Evolutionary conservation across 2,113 vertebrate genomes (phyloP).

Genomic region (Tamias sibiricus): DNA sequence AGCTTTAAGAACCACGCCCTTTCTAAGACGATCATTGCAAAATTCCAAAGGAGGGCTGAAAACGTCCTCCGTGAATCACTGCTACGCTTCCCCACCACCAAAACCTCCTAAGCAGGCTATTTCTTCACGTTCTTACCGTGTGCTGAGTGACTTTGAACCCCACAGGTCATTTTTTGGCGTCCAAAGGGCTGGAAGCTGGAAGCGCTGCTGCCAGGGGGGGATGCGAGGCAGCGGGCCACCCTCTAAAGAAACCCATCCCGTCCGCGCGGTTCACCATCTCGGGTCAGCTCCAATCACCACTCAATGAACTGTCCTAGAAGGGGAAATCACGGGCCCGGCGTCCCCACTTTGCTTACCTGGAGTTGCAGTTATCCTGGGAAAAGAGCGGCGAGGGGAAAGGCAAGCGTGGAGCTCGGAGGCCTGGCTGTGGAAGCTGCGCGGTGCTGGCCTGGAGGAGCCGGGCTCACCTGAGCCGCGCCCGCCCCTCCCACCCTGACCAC

Average conservation of each 20-base stretch:
- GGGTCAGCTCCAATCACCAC: neutral
- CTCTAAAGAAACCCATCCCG: neutral
- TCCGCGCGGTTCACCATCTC: neutral
- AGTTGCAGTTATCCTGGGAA: constrained; percentile 63
- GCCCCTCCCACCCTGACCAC: constrained; percentile 80
- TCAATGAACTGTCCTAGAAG: neutral
- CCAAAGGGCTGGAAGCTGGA: neutral
- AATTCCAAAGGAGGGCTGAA: neutral
- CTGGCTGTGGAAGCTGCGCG: neutral
- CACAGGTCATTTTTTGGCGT: neutral
- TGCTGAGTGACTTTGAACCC: neutral
- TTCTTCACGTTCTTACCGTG: neutral
- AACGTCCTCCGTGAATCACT: neutral
- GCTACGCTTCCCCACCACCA: neutral
- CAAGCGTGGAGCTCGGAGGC: constrained; percentile 47
- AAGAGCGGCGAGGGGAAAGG: neutral
- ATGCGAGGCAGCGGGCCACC: neutral
- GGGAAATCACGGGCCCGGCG: neutral
- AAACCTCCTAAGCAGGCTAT: neutral
- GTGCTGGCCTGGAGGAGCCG: constrained; percentile 41
- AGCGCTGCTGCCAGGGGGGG: neutral
- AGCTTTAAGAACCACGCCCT: neutral
- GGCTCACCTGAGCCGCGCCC: constrained; percentile 69
- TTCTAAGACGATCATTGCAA: neutral
- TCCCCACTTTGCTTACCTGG: constrained; percentile 83